A percentile compares a stretch with the other conserved stretches of the same genome.
Conservation (phyloP, 2,113 vertebrate species). For the zebrafish (Danio rerio) region DNA sequence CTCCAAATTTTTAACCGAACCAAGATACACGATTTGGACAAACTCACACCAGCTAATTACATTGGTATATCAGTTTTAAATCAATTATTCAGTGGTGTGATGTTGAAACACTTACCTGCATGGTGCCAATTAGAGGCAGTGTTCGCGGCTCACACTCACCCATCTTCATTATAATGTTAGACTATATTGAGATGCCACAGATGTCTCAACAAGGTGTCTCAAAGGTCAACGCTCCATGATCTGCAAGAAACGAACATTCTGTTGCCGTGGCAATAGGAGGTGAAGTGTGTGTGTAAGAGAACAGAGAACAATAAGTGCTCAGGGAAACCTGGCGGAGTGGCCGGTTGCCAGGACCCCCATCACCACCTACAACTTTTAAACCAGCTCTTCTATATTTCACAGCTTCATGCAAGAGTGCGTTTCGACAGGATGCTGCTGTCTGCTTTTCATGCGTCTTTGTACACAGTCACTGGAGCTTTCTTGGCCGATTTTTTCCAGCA, state of each 20-base stretch:
- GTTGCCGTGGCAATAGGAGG: neutral
- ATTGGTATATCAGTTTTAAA: conserved; percentile 20
- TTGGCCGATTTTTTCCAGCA: neutral
- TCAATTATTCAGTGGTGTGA: conserved; percentile 29
- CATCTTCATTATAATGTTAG: conserved; percentile 38
- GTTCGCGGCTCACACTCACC: conserved; percentile 34
- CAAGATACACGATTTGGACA: neutral
- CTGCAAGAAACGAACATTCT: conserved; percentile 8
- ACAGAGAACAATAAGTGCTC: conserved; percentile 10
- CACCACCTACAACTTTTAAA: conserved; percentile 30
- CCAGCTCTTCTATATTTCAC: conserved; percentile 34
- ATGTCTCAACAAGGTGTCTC: conserved; percentile 36
- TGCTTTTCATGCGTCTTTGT: conserved; percentile 16
- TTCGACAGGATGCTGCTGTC: conserved; percentile 31
- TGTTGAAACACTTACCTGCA: conserved; percentile 44
- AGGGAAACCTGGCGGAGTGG: conserved; percentile 8
- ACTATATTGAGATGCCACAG: conserved; percentile 25
- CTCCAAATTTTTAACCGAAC: neutral
- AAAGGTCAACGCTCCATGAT: conserved; percentile 37
- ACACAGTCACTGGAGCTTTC: conserved; percentile 32
- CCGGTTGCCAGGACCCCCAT: conserved; percentile 17
- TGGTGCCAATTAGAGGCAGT: conserved; percentile 52
- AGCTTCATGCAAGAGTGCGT: conserved; percentile 43
- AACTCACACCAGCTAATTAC: neutral
- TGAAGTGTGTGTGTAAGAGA: neutral